phyloP scores from a whole-genome alignment of 1,140 invertebrate species.

The Zaprionus nigranus region DNA sequence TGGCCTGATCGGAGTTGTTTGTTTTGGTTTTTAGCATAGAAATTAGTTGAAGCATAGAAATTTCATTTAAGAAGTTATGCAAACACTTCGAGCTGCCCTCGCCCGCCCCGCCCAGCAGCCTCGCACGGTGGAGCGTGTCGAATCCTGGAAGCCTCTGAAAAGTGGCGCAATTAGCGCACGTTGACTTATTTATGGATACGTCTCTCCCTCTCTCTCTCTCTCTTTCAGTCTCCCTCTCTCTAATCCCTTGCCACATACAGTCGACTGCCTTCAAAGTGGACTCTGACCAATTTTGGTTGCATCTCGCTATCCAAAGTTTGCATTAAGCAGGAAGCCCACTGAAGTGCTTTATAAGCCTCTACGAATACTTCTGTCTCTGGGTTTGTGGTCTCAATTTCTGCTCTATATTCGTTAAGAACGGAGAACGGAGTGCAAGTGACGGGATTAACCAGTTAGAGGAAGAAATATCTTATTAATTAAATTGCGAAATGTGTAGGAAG shows the following conservation, averaged over 20 bases:
- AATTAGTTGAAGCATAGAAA: slow-evolving; percentile 74
- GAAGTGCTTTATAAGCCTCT: slow-evolving; percentile 9
- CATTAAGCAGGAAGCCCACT: slow-evolving; percentile 36
- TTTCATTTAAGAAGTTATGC: slow-evolving; percentile 79
- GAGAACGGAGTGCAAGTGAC: not conserved
- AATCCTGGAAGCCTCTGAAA: slow-evolving; percentile 34
- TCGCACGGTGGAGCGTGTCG: slow-evolving; percentile 69
- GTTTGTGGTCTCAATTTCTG: not conserved
- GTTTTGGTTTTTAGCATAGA: slow-evolving; percentile 80
- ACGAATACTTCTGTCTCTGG: slow-evolving; percentile 1
- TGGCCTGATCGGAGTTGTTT: slow-evolving; percentile 68
- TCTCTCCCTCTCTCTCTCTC: slow-evolving; percentile 1
- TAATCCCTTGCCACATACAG: slow-evolving; percentile 24
- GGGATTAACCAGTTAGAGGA: not conserved
- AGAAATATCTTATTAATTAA: slow-evolving; percentile 1
- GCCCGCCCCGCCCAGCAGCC: not conserved
- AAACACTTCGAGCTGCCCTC: slow-evolving; percentile 49
- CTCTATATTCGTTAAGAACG: not conserved
- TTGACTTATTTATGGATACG: slow-evolving; percentile 74
- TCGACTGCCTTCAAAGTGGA: slow-evolving; percentile 48
- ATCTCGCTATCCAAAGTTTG: slow-evolving; percentile 44
- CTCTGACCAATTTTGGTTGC: slow-evolving; percentile 55
- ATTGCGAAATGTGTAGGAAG: not conserved
- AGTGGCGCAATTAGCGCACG: slow-evolving; percentile 70
- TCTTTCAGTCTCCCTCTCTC: not conserved